Evolutionary conservation across 2,797 vertebrate genomes (phyloP).

Genomic region (Gallinago stenura): DNA sequence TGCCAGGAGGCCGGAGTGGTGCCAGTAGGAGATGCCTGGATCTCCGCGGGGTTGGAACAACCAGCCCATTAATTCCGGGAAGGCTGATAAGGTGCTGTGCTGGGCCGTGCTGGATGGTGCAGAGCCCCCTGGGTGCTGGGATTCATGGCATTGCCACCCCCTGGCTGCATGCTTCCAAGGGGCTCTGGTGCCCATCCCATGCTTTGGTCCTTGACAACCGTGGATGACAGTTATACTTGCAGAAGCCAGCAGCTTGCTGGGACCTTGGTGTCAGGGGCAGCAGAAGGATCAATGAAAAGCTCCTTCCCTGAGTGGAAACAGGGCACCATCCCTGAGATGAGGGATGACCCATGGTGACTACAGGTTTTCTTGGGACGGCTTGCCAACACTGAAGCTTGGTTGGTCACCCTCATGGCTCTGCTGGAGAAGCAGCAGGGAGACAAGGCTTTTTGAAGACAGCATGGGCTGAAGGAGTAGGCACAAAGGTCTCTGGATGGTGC

Average conservation of each 20-base stretch:
- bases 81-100: conserved; percentile 10
- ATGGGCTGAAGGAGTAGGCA: neutral
- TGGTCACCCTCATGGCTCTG: fast-evolving
- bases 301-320: neutral
- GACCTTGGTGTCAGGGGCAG: neutral
- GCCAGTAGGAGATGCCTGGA: neutral
- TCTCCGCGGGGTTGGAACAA: conserved; percentile 3
- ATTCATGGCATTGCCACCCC: neutral
- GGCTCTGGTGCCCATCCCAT: neutral
- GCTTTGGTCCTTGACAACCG: neutral
- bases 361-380: neutral
- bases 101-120: neutral
- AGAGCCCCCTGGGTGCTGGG: neutral
- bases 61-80: conserved; percentile 53
- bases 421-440: neutral
- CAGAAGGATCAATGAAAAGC: neutral
- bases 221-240: fast-evolving
- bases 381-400: neutral
- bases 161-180: neutral
- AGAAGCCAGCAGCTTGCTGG: fast-evolving
- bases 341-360: neutral
- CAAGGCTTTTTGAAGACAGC: neutral
- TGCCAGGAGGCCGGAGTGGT: conserved; percentile 6
- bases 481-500: neutral
- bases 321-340: fast-evolving